phyloP scores from a whole-genome alignment of 2,113 vertebrate species.

The Electrona antarctica region DNA sequence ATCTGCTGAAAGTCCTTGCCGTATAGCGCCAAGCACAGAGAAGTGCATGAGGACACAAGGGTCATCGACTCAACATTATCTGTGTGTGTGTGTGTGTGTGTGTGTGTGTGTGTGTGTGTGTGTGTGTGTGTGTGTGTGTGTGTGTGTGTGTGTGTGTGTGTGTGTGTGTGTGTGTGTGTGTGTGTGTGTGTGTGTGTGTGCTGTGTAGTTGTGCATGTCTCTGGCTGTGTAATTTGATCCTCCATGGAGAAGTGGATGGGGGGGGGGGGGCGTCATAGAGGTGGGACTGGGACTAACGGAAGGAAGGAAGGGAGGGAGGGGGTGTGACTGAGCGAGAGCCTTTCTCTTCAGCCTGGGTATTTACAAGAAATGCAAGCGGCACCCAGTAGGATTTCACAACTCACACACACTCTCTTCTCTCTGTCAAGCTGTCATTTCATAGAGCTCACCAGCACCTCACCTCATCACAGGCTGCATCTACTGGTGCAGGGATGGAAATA shows the following conservation, averaged over 20 bases:
- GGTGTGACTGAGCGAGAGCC: constrained; percentile 25
- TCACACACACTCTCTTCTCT: constrained; percentile 25
- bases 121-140: no score
- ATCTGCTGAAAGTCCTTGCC: no score
- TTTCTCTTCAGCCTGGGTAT: constrained; percentile 63
- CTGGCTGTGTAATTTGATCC: constrained; percentile 23
- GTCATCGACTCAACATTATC: no score
- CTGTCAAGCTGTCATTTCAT: neutral
- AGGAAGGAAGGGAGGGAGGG: neutral
- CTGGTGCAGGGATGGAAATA: no score
- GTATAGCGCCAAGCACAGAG: no score
- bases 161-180: no score
- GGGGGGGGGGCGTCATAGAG: neutral
- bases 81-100: no score
- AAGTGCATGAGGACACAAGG: no score
- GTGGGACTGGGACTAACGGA: neutral
- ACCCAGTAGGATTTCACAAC: constrained; percentile 54
- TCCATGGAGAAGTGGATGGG: neutral
- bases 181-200: no score
- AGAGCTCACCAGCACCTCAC: neutral
- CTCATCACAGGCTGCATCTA: neutral
- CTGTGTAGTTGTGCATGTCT: neutral
- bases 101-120: no score
- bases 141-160: no score
- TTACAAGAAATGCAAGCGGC: constrained; percentile 75